These are phyloP conservation scores for Eupithecia subumbrata DNA, from an alignment of 2,888 invertebrate species.

Conservation along the genomic window DNA sequence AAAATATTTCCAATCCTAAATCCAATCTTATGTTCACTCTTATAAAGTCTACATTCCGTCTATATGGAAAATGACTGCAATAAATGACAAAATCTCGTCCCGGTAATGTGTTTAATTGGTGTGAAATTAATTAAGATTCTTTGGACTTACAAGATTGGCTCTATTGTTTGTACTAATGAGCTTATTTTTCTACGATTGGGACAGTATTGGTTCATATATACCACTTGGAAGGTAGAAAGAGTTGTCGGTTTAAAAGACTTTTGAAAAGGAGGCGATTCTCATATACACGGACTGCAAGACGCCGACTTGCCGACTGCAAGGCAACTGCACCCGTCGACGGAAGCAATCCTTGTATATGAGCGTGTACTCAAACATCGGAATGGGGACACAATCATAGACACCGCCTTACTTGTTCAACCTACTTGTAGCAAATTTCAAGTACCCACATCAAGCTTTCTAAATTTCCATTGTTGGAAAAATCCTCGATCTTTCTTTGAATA, in stretches of 20 bases:
- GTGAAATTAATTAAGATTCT: conserved; percentile 37
- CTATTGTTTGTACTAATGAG: conserved; percentile 14
- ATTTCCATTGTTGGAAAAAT: background rate
- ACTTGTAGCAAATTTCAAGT: background rate
- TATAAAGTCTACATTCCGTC: background rate
- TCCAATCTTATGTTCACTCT: background rate
- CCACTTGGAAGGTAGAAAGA: background rate
- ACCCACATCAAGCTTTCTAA: background rate
- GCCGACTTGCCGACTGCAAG: no score
- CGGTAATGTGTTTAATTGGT: conserved; percentile 39
- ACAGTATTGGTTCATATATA: background rate
- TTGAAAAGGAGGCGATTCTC: background rate
- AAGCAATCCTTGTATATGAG: no score
- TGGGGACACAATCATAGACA: no score
- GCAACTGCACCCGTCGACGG: no score
- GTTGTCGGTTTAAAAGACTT: background rate
- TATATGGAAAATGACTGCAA: conserved; percentile 33
- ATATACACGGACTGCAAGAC: no score
- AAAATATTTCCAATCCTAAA: background rate
- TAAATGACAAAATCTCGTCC: conserved; percentile 36
- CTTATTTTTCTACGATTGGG: background rate
- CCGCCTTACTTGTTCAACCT: no score
- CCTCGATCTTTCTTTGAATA: background rate
- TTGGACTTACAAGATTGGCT: conserved; percentile 16
- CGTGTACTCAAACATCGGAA: background rate